Evolutionary conservation across 2,797 vertebrate species (phyloP), one percentile per base, ranked within the genome.

Genomic region (Aphelocoma californica): DNA sequence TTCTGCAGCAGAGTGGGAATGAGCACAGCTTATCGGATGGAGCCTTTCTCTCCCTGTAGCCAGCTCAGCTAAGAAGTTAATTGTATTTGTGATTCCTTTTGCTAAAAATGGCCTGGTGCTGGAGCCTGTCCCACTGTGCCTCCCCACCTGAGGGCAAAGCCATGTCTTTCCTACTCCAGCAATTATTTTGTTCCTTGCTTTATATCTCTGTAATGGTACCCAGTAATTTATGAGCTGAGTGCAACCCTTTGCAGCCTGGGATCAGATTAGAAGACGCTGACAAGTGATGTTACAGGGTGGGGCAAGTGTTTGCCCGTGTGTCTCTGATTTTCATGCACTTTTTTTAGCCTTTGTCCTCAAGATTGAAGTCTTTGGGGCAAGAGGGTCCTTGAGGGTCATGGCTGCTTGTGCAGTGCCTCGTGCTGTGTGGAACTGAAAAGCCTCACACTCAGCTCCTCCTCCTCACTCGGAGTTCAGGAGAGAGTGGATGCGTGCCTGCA

Each of bases 181-280:
- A 85, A 85, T 89, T 78, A 88, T 83, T 91, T 92, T 93, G 75
- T 78, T 92, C 71, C 69, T 91, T 31, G 17, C 71, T 94, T 89
- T 89, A 11, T 88, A 69, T 70, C n/a, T 13, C 74, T 88, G 3
- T 84, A 65, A 81, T 74, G 87, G 86, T 78, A 81, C 65, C 47
- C 54, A 40, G 87, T 93, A 90, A 92, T 87, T 96, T 81, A 38
- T 9, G 17, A 38, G 64, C 67, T 71, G 86, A 93, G 78, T 91
- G 79, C 81, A 81, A 26, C 60, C 29, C n/a, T 95, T 73, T 85
- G 88, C 91, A 92, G 89, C 57, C 69, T 42, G 61, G 57, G 44
- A 94, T 96, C 88, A 90, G 95, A 91, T 95, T 90, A 92, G 85
- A 79, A 79, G 91, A 54, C 1, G 94, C 93, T 93, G 90, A 91